Percentiles rank a stretch among this genome's conserved stretches.
These are phyloP conservation scores for Microtus ochrogaster DNA, from an alignment of 2,113 vertebrate genomes.

Conservation along the genomic window DNA sequence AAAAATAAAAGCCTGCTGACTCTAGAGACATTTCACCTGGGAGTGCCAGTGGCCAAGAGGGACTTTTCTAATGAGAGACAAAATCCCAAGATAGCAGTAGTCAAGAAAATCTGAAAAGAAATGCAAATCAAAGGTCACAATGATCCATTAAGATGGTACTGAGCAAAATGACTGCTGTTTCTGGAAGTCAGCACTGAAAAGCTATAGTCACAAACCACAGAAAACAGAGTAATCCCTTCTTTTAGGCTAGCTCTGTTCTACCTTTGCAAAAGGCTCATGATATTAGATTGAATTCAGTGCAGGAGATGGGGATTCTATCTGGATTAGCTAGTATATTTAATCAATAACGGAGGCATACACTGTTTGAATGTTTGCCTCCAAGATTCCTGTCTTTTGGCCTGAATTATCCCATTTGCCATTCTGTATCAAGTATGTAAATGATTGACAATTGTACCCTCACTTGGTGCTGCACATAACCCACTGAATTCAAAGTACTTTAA, in stretches of 20 bases:
- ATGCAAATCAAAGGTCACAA: conserved; percentile 25
- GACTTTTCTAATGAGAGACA: conserved; percentile 8
- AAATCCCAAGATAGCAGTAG: not conserved
- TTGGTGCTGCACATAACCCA: conserved; percentile 14
- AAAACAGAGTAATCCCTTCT: conserved; percentile 17
- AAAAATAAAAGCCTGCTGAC: not conserved
- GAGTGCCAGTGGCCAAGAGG: conserved; percentile 4
- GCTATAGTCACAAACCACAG: not conserved
- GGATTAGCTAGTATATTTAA: conserved; percentile 31
- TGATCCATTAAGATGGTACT: conserved; percentile 22
- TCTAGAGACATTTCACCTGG: not conserved
- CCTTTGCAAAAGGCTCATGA: not conserved
- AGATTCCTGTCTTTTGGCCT: conserved; percentile 21
- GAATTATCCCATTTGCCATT: conserved; percentile 1
- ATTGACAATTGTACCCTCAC: not conserved
- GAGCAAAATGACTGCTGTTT: conserved; percentile 29
- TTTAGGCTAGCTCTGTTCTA: not conserved
- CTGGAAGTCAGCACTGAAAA: conserved; percentile 31
- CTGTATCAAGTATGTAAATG: conserved; percentile 1
- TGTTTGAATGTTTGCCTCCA: conserved; percentile 17
- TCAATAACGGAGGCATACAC: conserved; percentile 2
- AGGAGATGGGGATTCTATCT: not conserved
- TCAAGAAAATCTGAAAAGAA: not conserved
- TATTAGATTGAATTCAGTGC: not conserved
- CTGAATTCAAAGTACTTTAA: conserved; percentile 16